Base-by-base conservation (phyloP, 2,888 invertebrate species). In the Agrochola lychnidis region DNA sequence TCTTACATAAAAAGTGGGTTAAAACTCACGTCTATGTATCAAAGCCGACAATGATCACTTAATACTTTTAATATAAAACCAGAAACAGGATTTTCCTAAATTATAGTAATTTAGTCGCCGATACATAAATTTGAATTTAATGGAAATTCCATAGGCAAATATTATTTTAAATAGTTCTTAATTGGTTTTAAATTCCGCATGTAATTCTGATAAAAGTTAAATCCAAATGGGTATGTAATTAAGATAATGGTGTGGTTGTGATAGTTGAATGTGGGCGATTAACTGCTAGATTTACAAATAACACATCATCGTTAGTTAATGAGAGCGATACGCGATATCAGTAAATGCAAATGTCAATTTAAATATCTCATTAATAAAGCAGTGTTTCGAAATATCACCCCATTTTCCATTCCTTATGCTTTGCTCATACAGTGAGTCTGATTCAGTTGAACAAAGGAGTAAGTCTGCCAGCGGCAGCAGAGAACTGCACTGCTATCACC, bases 121-220 rank as follows among this genome's bases (percentile, higher is more conserved):
- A 14, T 53, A 10, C 14, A 56, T 40, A 61, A 70, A 80, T 77
- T 77, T 53, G 30, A 64, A 56, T 61, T 57, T 53, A 80, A 83
- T 76, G 22, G 36, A 16, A 5, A 59, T 40, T 40, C 19, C 40
- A 64, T 30, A 70, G 25, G 61, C 1, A 63, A 22, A 10, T 4
- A 36, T 56, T 30, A 56, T 68, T 63, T 57, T 30, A 59, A 78
- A 45, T 73, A 48, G 56, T 48, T 70, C 4, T 70, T 71, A 75
- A 79, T 71, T 56, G 14, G 16, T 36, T 68, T 51, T 30, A 14
- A 25, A 12, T 64, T 75, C 40, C 51, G 57, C n/a, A 19, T 72
- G 66, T 66, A 70, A 59, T 72, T 70, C 14, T 14, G 71, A 56
- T 48, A 69, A 56, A 45, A 19, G n/a, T 5, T 7, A 53, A 45